Evolutionary conservation across 2,113 vertebrate genomes (phyloP).

Genomic region (Psilopsiagon aurifrons): DNA sequence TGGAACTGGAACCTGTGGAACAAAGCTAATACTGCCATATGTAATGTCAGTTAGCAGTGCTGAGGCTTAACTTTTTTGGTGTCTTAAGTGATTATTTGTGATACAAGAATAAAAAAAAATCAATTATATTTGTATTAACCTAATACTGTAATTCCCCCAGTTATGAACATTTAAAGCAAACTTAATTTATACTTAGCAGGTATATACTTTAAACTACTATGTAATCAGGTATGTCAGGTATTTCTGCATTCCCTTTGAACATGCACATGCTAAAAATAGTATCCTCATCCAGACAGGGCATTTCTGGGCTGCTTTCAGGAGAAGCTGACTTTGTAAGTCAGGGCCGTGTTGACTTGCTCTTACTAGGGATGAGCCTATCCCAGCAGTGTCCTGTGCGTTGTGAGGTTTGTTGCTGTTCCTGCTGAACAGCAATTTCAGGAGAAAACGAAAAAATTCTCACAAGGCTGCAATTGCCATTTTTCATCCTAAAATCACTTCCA

Average conservation of each 20-base stretch:
- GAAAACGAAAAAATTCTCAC: not conserved
- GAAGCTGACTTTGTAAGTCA: not conserved
- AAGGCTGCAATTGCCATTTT: not conserved
- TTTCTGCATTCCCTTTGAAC: not conserved
- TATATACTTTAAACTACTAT: not conserved
- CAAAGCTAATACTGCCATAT: not conserved
- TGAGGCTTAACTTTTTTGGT: not conserved
- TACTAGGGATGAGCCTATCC: not conserved
- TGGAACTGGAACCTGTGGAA: not conserved
- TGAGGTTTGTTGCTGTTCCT: not conserved
- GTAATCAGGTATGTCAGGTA: not conserved
- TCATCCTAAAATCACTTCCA: not conserved
- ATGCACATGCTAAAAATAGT: not conserved
- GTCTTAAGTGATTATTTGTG: not conserved
- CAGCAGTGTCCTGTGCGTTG: not conserved
- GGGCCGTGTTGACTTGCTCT: not conserved
- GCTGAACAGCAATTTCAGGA: not conserved
- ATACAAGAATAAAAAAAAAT: not conserved
- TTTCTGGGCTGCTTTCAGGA: not conserved
- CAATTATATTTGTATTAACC: not conserved
- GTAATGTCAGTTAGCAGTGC: not conserved
- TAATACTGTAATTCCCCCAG: not conserved
- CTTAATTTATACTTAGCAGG: not conserved
- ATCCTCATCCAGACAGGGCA: not conserved
- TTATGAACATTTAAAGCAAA: not conserved